Conservation (phyloP, 2,888 invertebrate genomes). For the Diadegma fenestrale region DNA sequence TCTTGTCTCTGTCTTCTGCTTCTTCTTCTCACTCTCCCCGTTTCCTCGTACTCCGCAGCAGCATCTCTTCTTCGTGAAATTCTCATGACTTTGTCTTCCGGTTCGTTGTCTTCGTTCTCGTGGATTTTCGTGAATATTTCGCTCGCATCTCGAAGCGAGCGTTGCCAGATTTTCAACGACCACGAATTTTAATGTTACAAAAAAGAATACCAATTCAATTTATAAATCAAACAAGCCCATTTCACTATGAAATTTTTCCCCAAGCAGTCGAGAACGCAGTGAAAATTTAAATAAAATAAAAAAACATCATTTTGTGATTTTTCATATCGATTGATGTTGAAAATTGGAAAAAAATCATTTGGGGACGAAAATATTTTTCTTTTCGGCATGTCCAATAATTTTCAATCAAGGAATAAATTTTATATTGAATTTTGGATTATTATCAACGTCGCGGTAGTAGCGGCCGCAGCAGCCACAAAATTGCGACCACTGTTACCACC, state of each 20-base stretch:
- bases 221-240: slow-evolving; percentile 13
- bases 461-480: background rate
- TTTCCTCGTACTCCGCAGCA: background rate
- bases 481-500: background rate
- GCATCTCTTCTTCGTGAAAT: slow-evolving; percentile 16
- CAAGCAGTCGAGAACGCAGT: background rate
- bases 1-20: background rate
- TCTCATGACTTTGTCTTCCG: slow-evolving; percentile 56
- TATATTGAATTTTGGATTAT: background rate
- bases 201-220: slow-evolving; percentile 12
- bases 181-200: background rate
- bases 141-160: background rate
- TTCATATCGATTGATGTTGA: background rate
- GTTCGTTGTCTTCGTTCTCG: slow-evolving; percentile 62
- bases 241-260: background rate
- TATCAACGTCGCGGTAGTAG: background rate
- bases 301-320: background rate
- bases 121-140: slow-evolving; percentile 22
- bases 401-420: background rate
- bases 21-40: slow-evolving; percentile 1
- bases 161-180: slow-evolving; percentile 25
- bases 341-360: background rate
- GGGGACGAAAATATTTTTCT: background rate
- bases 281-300: background rate
- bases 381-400: background rate